phyloP scores from a whole-genome alignment of 2,797 vertebrate species.

The Schizopygopsis malacanthus region DNA sequence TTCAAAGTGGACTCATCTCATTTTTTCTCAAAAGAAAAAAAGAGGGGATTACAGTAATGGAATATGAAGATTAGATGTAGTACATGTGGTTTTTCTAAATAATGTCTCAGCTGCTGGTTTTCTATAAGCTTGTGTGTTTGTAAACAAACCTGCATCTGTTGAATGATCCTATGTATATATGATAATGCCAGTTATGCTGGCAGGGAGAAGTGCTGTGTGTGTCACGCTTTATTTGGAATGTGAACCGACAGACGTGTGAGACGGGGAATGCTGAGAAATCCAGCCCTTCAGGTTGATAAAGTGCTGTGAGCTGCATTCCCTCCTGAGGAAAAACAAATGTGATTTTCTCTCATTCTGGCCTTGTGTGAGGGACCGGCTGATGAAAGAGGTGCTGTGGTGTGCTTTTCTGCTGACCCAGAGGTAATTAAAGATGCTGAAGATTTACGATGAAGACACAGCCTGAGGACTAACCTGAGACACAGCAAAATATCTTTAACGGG shows the following conservation, averaged over 20 bases:
- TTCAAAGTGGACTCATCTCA: conserved; percentile 17
- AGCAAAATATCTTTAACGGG: background rate
- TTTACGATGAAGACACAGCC: conserved; percentile 38
- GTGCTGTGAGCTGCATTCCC: conserved; percentile 19
- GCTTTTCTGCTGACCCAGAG: conserved; percentile 46
- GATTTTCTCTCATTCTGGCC: conserved; percentile 39
- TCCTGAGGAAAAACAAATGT: conserved; percentile 39
- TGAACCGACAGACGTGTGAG: conserved; percentile 13
- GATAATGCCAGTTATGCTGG: conserved; percentile 25
- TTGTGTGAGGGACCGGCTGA: conserved; percentile 16
- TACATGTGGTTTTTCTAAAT: background rate
- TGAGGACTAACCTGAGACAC: conserved; percentile 8
- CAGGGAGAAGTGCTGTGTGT: background rate
- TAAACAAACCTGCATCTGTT: conserved; percentile 53
- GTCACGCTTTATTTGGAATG: conserved; percentile 31
- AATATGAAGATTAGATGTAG: conserved; percentile 2
- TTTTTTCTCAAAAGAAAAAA: background rate
- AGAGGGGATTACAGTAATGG: background rate
- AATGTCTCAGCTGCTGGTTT: conserved; percentile 4
- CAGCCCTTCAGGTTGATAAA: conserved; percentile 13
- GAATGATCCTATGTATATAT: background rate
- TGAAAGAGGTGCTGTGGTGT: conserved; percentile 33
- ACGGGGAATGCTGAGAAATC: background rate
- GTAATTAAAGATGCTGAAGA: conserved; percentile 58
- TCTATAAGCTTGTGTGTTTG: conserved; percentile 20